These are phyloP conservation scores for Ridgeia piscesae DNA, from an alignment of 1,140 invertebrate species.

Conservation along the genomic window DNA sequence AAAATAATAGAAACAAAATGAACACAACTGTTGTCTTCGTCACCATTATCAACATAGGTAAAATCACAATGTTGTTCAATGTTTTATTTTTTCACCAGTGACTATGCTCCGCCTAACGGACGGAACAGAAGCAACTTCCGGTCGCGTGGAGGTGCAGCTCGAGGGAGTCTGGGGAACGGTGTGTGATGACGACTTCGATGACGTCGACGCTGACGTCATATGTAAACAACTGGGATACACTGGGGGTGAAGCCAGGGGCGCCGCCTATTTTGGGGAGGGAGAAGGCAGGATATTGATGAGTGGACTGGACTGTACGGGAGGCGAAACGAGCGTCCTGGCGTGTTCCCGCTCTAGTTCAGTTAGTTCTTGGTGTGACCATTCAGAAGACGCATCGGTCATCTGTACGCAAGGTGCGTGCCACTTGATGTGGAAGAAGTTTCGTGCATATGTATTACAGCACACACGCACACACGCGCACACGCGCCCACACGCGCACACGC, in stretches of 20 bases:
- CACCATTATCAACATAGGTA: not conserved
- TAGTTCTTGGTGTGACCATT: not conserved
- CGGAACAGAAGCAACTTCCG: not conserved
- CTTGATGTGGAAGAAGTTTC: not conserved
- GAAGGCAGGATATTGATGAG: not conserved
- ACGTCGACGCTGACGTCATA: not conserved
- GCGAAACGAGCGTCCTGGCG: not conserved
- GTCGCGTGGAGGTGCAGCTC: not conserved
- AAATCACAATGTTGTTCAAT: not conserved
- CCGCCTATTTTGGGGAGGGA: not conserved
- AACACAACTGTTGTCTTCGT: not conserved
- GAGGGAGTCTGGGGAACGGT: not conserved
- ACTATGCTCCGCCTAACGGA: not conserved
- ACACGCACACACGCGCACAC: not conserved
- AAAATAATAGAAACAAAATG: not conserved
- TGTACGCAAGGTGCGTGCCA: not conserved
- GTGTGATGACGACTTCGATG: not conserved
- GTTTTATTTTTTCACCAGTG: not conserved
- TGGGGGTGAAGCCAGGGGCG: not conserved
- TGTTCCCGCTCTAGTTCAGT: not conserved
- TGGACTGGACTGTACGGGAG: not conserved
- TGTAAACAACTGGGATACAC: not conserved
- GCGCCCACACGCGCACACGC: not conserved
- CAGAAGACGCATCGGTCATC: not conserved
- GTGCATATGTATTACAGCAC: not conserved